These are phyloP conservation scores for Ammospiza caudacuta DNA, from an alignment of 2,113 vertebrate species.

Conservation along the genomic window DNA sequence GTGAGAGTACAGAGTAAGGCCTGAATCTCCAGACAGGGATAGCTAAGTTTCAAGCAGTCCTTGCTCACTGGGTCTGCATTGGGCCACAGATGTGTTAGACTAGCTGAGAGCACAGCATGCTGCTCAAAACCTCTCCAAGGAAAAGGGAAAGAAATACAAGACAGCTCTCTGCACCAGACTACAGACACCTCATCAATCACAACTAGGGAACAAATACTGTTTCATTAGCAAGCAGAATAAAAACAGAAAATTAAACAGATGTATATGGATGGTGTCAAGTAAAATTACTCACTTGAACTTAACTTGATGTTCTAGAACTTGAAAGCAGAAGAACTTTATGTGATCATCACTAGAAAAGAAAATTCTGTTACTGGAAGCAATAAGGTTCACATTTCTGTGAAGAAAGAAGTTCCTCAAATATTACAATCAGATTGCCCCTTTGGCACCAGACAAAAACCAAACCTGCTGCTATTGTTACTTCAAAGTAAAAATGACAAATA, in stretches of 20 bases:
- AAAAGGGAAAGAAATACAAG: background rate
- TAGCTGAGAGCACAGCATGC: background rate
- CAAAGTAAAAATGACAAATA: background rate
- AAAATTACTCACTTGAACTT: constrained; percentile 89
- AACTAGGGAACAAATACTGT: background rate
- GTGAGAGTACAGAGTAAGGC: background rate
- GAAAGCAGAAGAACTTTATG: constrained; percentile 99
- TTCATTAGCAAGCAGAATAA: background rate
- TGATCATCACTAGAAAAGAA: constrained; percentile 88
- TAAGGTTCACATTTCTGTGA: background rate
- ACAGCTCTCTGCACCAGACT: background rate
- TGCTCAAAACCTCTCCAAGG: background rate
- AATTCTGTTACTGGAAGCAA: background rate
- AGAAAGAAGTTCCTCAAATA: background rate
- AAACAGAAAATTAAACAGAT: background rate
- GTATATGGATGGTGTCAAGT: background rate
- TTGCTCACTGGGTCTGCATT: background rate
- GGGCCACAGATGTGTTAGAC: background rate
- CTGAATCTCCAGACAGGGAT: background rate
- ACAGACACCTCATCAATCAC: background rate
- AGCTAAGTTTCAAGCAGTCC: background rate
- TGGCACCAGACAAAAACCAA: background rate
- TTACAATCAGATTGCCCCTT: background rate
- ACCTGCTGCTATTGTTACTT: background rate
- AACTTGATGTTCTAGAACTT: constrained; percentile 97